Conservation (phyloP, 2,888 invertebrate genomes). For the Sinelater perroti region DNA sequence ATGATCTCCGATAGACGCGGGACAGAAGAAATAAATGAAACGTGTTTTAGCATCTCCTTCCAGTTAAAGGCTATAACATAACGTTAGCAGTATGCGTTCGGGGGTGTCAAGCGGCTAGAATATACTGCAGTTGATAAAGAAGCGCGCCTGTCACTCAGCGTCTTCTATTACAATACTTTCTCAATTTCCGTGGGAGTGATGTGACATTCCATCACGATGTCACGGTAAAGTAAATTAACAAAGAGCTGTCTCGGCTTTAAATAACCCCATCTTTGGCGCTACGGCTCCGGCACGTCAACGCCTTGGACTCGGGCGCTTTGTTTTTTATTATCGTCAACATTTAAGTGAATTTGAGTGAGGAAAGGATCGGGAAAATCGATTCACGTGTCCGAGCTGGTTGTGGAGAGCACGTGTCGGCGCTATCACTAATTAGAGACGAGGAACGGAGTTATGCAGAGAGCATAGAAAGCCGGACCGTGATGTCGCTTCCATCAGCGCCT, state of each 20-base stretch:
- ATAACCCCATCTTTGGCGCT: constrained; percentile 54
- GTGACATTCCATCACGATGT: constrained; percentile 61
- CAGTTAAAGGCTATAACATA: constrained; percentile 54
- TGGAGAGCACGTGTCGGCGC: constrained; percentile 26
- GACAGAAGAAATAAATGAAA: no score
- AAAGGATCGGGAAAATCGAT: constrained; percentile 32
- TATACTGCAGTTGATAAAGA: constrained; percentile 60
- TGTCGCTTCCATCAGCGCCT: constrained; percentile 38
- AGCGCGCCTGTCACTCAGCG: constrained; percentile 59
- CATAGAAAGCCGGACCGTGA: constrained; percentile 30
- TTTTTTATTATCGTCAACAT: constrained; percentile 57
- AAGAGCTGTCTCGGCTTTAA: constrained; percentile 59
- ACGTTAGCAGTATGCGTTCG: constrained; percentile 53
- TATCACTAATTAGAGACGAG: constrained; percentile 34
- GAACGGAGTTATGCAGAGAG: constrained; percentile 32
- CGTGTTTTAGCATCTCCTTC: no score
- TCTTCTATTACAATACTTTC: constrained; percentile 60
- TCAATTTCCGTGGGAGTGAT: constrained; percentile 60
- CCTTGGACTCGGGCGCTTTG: constrained; percentile 34
- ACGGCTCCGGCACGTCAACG: constrained; percentile 49
- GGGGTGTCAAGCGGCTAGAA: constrained; percentile 56
- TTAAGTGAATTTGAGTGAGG: constrained; percentile 36
- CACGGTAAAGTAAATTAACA: constrained; percentile 61
- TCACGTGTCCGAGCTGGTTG: constrained; percentile 22
- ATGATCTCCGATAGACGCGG: no score